Evolutionary conservation across 2,113 vertebrate genomes (phyloP).

Genomic region (Geothlypis trichas): DNA sequence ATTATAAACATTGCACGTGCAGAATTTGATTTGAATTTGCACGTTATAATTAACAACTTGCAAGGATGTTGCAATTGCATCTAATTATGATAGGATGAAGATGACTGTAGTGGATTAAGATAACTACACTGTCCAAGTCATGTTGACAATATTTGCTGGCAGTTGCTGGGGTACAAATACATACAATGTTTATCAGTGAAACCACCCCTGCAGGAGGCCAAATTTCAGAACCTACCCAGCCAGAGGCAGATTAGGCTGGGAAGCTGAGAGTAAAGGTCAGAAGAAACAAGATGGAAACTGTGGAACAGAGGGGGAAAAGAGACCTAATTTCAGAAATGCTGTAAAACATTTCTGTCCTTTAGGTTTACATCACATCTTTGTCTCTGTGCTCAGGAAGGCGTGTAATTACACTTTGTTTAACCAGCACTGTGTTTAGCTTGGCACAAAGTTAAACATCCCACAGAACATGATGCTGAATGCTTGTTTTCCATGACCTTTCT

Average conservation of each 20-base stretch:
- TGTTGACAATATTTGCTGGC: not conserved
- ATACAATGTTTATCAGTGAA: not conserved
- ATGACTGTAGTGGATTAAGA: not conserved
- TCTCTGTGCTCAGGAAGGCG: not conserved
- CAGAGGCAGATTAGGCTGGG: not conserved
- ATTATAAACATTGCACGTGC: not conserved
- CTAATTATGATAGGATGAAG: not conserved
- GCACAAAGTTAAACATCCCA: not conserved
- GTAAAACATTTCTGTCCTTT: not conserved
- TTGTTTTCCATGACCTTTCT: not conserved
- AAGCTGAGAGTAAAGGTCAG: not conserved
- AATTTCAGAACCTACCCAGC: not conserved
- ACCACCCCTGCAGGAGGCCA: rapidly evolving
- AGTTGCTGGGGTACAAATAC: not conserved
- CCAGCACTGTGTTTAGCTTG: not conserved
- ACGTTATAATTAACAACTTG: not conserved
- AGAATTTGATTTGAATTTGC: not conserved
- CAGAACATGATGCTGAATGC: not conserved
- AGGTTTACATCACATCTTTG: not conserved
- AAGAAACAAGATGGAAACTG: not conserved
- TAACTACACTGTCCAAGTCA: not conserved
- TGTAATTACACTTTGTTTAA: constrained; percentile 3
- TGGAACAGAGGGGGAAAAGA: not conserved
- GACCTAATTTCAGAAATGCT: not conserved
- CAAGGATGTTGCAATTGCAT: not conserved